Percentiles rank a stretch among this genome's conserved stretches.
Evolutionary conservation across 2,113 vertebrate species (phyloP).

Genomic region (Lagopus muta): DNA sequence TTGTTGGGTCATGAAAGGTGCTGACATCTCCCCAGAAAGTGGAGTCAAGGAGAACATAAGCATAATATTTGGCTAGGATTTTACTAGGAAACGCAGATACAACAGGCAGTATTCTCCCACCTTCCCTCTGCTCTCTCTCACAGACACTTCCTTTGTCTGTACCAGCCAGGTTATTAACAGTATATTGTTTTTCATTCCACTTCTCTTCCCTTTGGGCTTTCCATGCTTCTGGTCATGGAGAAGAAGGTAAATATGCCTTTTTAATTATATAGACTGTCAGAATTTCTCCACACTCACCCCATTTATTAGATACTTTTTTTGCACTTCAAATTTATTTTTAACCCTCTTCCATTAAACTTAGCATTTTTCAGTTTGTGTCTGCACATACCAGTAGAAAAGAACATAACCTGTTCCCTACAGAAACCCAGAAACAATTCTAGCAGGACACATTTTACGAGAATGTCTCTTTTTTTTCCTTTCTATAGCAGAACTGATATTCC

Average conservation of each 20-base stretch:
- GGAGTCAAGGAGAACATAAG: background rate
- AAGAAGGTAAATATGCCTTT: conserved; percentile 65
- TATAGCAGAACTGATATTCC: background rate
- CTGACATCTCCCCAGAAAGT: conserved; percentile 21
- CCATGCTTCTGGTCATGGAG: conserved; percentile 49
- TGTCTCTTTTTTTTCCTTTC: background rate
- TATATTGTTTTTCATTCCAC: conserved; percentile 47
- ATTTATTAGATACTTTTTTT: conserved; percentile 37
- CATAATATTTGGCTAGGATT: background rate
- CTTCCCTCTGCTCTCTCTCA: conserved; percentile 35
- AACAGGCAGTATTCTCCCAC: background rate
- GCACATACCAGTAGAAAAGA: background rate
- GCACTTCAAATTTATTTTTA: conserved; percentile 46
- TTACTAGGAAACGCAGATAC: background rate
- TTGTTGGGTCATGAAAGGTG: conserved; percentile 39
- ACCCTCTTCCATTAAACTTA: background rate
- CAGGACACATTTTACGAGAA: background rate
- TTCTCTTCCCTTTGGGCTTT: conserved; percentile 58
- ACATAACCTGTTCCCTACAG: background rate
- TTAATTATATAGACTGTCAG: conserved; percentile 52
- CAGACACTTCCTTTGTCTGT: conserved; percentile 71
- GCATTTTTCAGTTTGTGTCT: background rate
- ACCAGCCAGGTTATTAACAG: conserved; percentile 45
- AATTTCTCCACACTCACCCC: conserved; percentile 48
- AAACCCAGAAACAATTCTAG: background rate